These are phyloP conservation scores for Doris montereyensis DNA, from an alignment of 2,888 invertebrate genomes.

Conservation along the genomic window DNA sequence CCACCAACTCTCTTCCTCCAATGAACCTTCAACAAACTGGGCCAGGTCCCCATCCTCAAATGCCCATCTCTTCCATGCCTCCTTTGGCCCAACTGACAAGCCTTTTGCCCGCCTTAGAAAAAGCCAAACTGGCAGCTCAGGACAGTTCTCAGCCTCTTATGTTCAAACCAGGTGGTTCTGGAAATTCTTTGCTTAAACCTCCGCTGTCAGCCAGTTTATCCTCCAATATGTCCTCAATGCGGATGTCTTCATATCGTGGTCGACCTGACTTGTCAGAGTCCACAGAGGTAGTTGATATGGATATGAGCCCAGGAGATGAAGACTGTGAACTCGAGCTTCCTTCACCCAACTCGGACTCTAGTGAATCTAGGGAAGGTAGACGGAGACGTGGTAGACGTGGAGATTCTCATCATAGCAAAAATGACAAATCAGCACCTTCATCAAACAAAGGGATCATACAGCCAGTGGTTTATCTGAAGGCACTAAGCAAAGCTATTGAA, in stretches of 20 bases:
- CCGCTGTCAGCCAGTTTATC: constrained; percentile 34
- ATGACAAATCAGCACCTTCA: background rate
- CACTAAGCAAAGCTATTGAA: constrained; percentile 51
- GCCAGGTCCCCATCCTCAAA: background rate
- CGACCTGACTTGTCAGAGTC: constrained; percentile 50
- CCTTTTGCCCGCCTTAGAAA: constrained; percentile 36
- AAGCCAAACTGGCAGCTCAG: constrained; percentile 33
- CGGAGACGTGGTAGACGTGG: background rate
- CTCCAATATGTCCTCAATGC: background rate
- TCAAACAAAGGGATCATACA: constrained; percentile 32
- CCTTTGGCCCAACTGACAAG: constrained; percentile 37
- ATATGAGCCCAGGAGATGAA: constrained; percentile 75
- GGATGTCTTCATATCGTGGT: background rate
- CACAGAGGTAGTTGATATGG: constrained; percentile 78
- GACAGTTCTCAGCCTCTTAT: constrained; percentile 1
- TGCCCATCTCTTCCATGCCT: constrained; percentile 37
- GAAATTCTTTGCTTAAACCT: constrained; percentile 37
- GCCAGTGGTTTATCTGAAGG: constrained; percentile 50
- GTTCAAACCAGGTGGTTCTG: background rate
- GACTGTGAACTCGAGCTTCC: constrained; percentile 64
- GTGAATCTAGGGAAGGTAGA: constrained; percentile 8
- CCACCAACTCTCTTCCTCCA: constrained; percentile 20
- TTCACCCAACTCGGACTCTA: constrained; percentile 43
- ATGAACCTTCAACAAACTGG: background rate
- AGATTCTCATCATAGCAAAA: constrained; percentile 1